Evolutionary conservation across 2,113 vertebrate genomes (phyloP).

Genomic region (Oreochromis tanganicae): DNA sequence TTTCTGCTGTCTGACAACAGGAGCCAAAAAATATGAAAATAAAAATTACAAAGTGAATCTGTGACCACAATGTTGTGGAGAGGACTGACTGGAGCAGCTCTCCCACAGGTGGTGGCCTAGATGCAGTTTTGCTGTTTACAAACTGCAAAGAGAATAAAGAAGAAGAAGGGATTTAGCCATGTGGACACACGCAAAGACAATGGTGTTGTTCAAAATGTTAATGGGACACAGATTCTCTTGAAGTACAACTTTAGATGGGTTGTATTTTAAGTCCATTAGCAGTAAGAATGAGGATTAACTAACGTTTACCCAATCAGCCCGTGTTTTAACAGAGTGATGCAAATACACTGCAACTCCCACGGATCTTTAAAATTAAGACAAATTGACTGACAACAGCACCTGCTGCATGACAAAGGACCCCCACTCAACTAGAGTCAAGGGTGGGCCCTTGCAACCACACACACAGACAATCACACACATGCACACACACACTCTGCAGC

Average conservation of each 20-base stretch:
- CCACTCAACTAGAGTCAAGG: slow-evolving; percentile 16
- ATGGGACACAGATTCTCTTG: background rate
- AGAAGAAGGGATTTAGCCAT: background rate
- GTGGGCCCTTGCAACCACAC: background rate
- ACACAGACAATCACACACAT: background rate
- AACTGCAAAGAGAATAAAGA: background rate
- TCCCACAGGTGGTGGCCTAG: background rate
- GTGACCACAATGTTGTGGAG: background rate
- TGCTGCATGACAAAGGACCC: slow-evolving; percentile 68
- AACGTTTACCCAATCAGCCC: background rate
- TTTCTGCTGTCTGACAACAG: background rate
- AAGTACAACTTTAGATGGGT: background rate
- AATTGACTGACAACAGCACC: slow-evolving; percentile 66
- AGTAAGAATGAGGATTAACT: background rate
- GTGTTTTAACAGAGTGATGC: background rate
- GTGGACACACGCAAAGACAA: background rate
- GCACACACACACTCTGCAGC: background rate
- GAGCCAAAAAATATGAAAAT: background rate
- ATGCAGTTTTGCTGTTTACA: background rate
- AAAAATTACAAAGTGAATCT: background rate
- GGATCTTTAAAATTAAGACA: slow-evolving; percentile 27
- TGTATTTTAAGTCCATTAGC: background rate
- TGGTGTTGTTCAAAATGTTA: background rate
- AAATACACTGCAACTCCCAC: background rate
- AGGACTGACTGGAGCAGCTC: background rate